Conservation (phyloP, 2,888 invertebrate genomes). For the Mesorhabditis spiculigera region DNA sequence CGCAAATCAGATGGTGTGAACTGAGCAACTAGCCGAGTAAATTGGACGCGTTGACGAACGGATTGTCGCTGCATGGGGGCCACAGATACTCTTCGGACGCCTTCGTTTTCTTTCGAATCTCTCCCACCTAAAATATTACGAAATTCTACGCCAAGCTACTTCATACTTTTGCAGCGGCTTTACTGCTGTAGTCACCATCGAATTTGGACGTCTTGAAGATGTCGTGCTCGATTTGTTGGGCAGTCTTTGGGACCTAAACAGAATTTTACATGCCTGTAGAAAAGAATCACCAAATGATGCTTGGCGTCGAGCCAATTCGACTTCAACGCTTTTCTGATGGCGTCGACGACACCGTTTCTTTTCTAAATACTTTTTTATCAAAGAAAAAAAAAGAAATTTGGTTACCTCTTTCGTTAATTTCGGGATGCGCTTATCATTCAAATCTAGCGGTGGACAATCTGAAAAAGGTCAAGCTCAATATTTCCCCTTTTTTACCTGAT, state of each 20-base stretch:
- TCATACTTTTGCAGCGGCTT: slow-evolving; percentile 30
- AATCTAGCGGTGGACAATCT: background rate
- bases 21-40: too few relatives aligned
- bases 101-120: slow-evolving; percentile 3
- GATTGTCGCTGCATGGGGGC: background rate
- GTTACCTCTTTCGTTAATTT: background rate
- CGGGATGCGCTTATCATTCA: background rate
- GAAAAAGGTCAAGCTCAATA: slow-evolving; percentile 11
- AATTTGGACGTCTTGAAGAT: slow-evolving; percentile 25
- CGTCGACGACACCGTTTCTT: slow-evolving; percentile 24
- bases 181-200: slow-evolving; percentile 32
- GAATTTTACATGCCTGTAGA: slow-evolving; percentile 7
- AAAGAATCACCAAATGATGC: background rate
- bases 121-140: background rate
- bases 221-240: slow-evolving; percentile 28
- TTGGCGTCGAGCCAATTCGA: slow-evolving; percentile 25
- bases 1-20: too few relatives aligned
- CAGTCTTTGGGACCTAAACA: slow-evolving; percentile 14
- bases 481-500: slow-evolving; percentile 14
- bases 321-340: slow-evolving; percentile 19
- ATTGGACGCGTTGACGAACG: too few relatives aligned
- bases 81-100: background rate
- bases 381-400: background rate
- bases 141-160: background rate
- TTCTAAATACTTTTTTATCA: slow-evolving; percentile 15